A percentile compares a stretch with the other conserved stretches of the same genome.
Conservation (phyloP, 2,888 invertebrate species). For the Rhyacophila evoluta region DNA sequence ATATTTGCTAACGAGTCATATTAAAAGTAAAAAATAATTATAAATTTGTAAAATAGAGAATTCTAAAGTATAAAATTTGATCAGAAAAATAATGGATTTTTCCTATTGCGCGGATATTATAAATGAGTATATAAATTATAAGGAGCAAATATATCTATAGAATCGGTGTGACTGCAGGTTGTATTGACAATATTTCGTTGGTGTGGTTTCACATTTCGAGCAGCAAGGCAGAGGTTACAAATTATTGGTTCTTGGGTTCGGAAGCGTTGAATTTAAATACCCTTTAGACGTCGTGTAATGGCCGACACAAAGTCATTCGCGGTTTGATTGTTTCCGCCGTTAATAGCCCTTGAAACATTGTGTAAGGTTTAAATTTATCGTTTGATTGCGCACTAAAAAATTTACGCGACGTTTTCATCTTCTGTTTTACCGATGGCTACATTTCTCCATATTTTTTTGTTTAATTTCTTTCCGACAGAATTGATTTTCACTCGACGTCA, state of each 20-base stretch:
- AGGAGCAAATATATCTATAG: no score
- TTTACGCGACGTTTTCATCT: constrained; percentile 2
- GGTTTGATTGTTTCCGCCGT: constrained; percentile 43
- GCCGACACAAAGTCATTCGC: constrained; percentile 34
- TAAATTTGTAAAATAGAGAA: no score
- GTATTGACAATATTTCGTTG: not conserved
- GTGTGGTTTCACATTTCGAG: not conserved
- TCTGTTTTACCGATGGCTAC: not conserved
- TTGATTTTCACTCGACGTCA: no score
- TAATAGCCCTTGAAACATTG: constrained; percentile 37
- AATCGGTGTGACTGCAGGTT: no score
- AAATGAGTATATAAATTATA: no score
- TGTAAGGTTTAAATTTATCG: constrained; percentile 15
- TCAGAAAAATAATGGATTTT: no score
- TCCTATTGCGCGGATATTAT: no score
- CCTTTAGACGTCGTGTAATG: constrained; percentile 37
- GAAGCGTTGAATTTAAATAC: constrained; percentile 47
- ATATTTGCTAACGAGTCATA: no score
- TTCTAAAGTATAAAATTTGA: no score
- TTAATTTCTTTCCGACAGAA: not conserved
- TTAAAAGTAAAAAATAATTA: no score
- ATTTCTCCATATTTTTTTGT: not conserved
- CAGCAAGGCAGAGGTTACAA: constrained; percentile 38
- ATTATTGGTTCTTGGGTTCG: constrained; percentile 46
- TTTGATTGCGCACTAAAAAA: constrained; percentile 15